Percentiles rank a stretch among this genome's conserved stretches.
Conservation (phyloP, 2,797 vertebrate species). For the Leptoclinus maculatus region DNA sequence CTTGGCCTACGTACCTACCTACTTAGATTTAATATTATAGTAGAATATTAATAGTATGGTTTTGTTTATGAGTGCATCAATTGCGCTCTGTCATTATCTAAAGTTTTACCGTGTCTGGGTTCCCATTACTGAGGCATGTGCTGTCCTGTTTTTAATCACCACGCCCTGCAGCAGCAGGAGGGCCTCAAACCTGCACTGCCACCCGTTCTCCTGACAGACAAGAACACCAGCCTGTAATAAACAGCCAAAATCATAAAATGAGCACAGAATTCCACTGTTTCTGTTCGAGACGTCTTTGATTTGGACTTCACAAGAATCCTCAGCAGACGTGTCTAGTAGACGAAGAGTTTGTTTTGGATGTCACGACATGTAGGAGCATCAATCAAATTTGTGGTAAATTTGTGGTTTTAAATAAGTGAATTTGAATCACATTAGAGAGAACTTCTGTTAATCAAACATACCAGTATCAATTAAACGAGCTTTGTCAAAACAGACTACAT, state of each 20-base stretch:
- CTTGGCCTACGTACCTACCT: not conserved
- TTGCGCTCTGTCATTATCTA: conserved; percentile 11
- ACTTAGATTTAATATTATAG: not conserved
- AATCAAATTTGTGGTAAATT: not conserved
- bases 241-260: conserved; percentile 30
- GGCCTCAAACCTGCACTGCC: conserved; percentile 43
- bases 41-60: conserved; percentile 1
- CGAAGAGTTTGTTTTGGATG: not conserved
- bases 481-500: not conserved
- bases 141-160: conserved; percentile 69
- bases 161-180: conserved; percentile 60
- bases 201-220: conserved; percentile 46
- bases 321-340: not conserved
- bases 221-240: conserved; percentile 33
- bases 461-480: not conserved
- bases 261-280: conserved; percentile 28
- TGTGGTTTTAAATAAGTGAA: not conserved
- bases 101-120: conserved; percentile 42
- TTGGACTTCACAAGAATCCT: conserved; percentile 16
- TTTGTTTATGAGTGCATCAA: conserved; percentile 17
- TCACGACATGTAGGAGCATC: not conserved
- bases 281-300: conserved; percentile 12
- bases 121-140: conserved; percentile 60
- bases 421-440: not conserved
- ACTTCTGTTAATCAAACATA: not conserved